A percentile compares a stretch with the other conserved stretches of the same genome.
phyloP scores from a whole-genome alignment of 2,113 vertebrate species.

The Siphamia tubifer region DNA sequence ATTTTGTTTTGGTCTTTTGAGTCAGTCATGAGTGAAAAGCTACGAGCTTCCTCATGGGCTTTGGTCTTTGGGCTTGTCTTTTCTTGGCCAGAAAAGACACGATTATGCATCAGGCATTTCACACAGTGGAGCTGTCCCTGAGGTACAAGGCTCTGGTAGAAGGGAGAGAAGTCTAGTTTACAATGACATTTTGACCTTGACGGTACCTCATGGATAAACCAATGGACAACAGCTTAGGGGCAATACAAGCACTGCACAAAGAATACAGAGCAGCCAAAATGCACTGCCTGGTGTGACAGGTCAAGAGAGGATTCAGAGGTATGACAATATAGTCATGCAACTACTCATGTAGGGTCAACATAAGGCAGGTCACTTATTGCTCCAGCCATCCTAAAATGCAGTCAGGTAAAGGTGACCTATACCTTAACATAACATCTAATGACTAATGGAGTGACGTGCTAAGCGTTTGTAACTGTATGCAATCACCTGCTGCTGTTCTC shows the following conservation, averaged over 20 bases:
- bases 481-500: constrained; percentile 44
- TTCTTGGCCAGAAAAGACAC: constrained; percentile 30
- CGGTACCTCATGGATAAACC: constrained; percentile 42
- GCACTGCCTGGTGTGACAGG: not conserved
- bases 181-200: constrained; percentile 62
- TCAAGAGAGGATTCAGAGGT: constrained; percentile 1
- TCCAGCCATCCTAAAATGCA: too few species aligned
- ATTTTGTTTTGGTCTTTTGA: constrained; percentile 60
- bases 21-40: constrained; percentile 54
- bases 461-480: constrained; percentile 11
- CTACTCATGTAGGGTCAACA: not conserved
- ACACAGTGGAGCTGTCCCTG: constrained; percentile 23
- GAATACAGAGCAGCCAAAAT: constrained; percentile 35
- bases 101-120: constrained; percentile 45
- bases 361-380: not conserved
- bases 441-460: constrained; percentile 12
- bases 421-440: constrained; percentile 29
- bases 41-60: not conserved
- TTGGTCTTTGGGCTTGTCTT: constrained; percentile 26
- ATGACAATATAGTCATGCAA: not conserved
- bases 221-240: constrained; percentile 27
- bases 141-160: not conserved
- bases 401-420: constrained; percentile 4
- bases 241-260: not conserved
- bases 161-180: constrained; percentile 32